Base-by-base conservation (phyloP, 2,113 vertebrate genomes). In the Bagarius yarrelli region DNA sequence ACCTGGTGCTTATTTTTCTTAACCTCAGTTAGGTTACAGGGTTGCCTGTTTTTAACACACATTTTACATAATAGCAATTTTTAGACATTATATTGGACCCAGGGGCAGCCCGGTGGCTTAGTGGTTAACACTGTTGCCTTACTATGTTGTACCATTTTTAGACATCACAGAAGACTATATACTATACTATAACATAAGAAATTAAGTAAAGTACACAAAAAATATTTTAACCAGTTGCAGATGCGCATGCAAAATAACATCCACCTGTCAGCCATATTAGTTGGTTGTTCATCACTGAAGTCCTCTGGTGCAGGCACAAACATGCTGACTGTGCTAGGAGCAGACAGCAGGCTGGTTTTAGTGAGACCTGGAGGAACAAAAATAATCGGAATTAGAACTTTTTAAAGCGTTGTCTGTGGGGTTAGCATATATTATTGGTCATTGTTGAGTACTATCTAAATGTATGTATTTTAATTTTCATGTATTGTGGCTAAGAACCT, bases 241-340 rank as follows among this genome's bases (percentile, higher is more conserved):
- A 32, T 2, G 32, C 0, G 13, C 32, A 60, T 16, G 23, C 16
- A 71, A 67, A 53, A 40, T 19, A 16, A 18, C 44, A 50, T 50
- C 92, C 91, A 98, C 98, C 96, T 96, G 92, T 99, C 97, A 44
- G 96, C 94, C 96, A 99, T 98, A 57, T 96, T 88, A 2, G 95
- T 94, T 0, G 96, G 97, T 89, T 99, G 98, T 85, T 99, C 97
- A 23, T 99, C 98, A 8, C 96, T 95, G 90, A 99, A 99, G 86
- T 99, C 98, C 86, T 99, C 98, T 0, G 98, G 97, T 0, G 96
- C 96, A 1, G 97, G 97, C 36, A 99, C 97, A 85, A 98, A 99
- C 97, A 99, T 99, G 87, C 97, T 99, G 87, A 95, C 96, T 4
- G 98, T 97, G 88, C 98, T 99, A 4, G 97, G 97, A 34, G 97